A percentile compares a stretch with the other conserved stretches of the same genome.
These are phyloP conservation scores for Listrodromus nycthemerus DNA, from an alignment of 2,888 invertebrate genomes.

Conservation along the genomic window DNA sequence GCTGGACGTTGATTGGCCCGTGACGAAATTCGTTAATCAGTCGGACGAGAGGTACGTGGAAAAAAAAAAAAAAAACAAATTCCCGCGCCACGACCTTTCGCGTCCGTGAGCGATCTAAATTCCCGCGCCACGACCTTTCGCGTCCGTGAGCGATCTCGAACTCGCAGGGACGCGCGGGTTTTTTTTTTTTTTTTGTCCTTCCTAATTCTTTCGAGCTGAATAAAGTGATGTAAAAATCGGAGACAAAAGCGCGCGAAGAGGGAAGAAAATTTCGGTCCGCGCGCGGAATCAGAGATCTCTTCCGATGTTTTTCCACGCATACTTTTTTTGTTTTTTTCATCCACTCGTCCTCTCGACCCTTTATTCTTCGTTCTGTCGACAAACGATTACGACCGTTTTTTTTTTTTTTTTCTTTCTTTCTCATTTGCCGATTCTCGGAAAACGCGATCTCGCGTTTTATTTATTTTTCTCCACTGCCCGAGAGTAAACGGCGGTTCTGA, in stretches of 20 bases:
- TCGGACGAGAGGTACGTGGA: neutral
- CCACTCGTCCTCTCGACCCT: constrained; percentile 11
- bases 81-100: neutral
- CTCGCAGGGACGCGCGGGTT: neutral
- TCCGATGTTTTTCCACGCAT: neutral
- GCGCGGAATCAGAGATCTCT: constrained; percentile 19
- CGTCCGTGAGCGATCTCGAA: neutral
- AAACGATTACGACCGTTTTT: constrained; percentile 19
- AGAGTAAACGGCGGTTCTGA: constrained; percentile 33
- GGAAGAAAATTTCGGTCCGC: constrained; percentile 8
- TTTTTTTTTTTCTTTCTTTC: neutral
- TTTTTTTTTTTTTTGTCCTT: constrained; percentile 35
- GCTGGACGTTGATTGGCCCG: neutral
- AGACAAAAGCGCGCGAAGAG: neutral
- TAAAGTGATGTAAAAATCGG: neutral
- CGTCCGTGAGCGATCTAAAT: no score
- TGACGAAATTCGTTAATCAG: constrained; percentile 31
- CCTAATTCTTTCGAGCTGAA: constrained; percentile 19
- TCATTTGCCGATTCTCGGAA: constrained; percentile 8
- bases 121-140: neutral
- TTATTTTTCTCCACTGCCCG: neutral
- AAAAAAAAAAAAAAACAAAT: constrained; percentile 12
- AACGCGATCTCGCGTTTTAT: constrained; percentile 31
- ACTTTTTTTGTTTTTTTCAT: constrained; percentile 5
- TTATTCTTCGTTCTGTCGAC: constrained; percentile 2